These are phyloP conservation scores for Pantala flavescens DNA, from an alignment of 1,140 invertebrate species.

Conservation along the genomic window DNA sequence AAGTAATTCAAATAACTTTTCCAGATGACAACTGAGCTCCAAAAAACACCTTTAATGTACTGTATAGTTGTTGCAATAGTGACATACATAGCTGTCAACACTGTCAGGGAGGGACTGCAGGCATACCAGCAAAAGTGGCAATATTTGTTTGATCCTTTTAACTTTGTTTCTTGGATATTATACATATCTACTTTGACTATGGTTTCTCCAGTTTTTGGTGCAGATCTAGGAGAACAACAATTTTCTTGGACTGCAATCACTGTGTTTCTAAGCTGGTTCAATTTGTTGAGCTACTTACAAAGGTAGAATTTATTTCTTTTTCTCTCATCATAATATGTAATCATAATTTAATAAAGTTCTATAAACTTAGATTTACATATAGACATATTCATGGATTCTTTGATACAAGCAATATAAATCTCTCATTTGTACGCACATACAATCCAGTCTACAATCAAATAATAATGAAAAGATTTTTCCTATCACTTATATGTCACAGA, in stretches of 20 bases:
- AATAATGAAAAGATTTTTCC: too few relatives aligned
- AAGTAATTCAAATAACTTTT: too few relatives aligned
- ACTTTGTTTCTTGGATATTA: conserved; percentile 63
- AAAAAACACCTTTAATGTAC: conserved; percentile 26
- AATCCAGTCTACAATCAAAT: too few relatives aligned
- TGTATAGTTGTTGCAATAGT: conserved; percentile 51
- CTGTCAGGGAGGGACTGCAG: conserved; percentile 62
- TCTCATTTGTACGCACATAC: too few relatives aligned
- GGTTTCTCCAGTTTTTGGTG: conserved; percentile 43
- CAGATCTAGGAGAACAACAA: conserved; percentile 39
- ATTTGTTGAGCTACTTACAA: conserved; percentile 70
- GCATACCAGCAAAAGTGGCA: conserved; percentile 63
- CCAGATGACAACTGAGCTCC: not conserved
- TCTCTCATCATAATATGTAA: too few relatives aligned
- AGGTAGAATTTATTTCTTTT: conserved; percentile 44
- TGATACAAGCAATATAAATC: too few relatives aligned
- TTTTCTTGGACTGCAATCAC: conserved; percentile 64
- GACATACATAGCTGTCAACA: conserved; percentile 55
- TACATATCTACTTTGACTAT: conserved; percentile 54
- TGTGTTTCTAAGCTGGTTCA: conserved; percentile 80
- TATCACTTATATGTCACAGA: too few relatives aligned
- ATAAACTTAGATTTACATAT: not conserved
- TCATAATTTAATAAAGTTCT: not conserved
- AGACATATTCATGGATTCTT: conserved; percentile 41
- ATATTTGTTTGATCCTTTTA: conserved; percentile 58